Evolutionary conservation across 2,113 vertebrate species (phyloP), one percentile per base, ranked within the genome.

Genomic region (Tautogolabrus adspersus): DNA sequence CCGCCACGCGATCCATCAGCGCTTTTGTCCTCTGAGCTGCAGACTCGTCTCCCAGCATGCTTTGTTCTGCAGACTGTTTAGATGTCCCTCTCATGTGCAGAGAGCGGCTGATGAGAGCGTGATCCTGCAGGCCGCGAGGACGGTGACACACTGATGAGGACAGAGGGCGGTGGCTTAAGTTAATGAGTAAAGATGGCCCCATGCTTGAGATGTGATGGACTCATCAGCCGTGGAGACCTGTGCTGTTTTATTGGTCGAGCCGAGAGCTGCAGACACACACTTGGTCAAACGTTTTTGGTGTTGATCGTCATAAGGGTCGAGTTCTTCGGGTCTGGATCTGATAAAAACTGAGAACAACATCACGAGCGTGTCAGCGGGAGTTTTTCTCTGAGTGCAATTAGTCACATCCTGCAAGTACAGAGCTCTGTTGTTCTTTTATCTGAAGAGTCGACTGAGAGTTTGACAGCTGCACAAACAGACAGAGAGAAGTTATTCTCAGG

Each of bases 121-220:
- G 62, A 19, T 56, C 57, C 37, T 34, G 34, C 51, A 59, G 7
- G 30, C 47, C 54, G 54, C 3, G 15, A 66, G 30, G 51, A 37
- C 0, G 9, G 16, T 38, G 61, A 59, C 60, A 71, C 58, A 75
- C 54, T 55, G 71, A 18, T 52, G 46, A 51, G 55, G 46, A 71
- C 3, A 3, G 30, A 34, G 30, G 30, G 6, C 30, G 26, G 26
- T 26, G 26, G 26, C 26, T 58, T 8, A 1, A 30, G 58, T 77
- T 85, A 71, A 85, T 73, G 72, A 66, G 49, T 21, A n/a, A 73
- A 44, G 42, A 60, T 46, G 47, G 23, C 72, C 54, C 78, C 56
- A 2, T 83, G 56, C 49, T 12, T 56, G 64, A 56, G 74, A 75
- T 75, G 77, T 47, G 58, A 78, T 30, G 67, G 77, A 87, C 64